Evolutionary conservation across 2,888 invertebrate species (phyloP).

Genomic region (Tetramorium bicarinatum): DNA sequence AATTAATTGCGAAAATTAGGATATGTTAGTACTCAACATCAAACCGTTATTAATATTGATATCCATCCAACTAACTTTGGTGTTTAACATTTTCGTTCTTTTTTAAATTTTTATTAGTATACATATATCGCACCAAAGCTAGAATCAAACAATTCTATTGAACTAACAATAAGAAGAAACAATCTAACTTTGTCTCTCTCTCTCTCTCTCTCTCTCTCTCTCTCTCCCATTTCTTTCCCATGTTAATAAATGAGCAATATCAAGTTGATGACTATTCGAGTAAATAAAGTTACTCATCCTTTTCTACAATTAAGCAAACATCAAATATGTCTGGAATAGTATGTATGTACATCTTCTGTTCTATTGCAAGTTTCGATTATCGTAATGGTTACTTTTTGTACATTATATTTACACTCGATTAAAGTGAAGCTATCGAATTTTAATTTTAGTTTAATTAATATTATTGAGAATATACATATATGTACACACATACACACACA

Average conservation of each 20-base stretch:
- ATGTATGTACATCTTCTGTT: conserved; percentile 69
- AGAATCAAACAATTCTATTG: conserved; percentile 56
- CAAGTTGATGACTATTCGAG: conserved; percentile 61
- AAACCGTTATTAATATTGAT: conserved; percentile 65
- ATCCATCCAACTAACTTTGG: conserved; percentile 72
- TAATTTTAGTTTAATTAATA: background rate
- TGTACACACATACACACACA: background rate
- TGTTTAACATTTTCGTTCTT: conserved; percentile 44
- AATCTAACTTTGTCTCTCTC: conserved; percentile 58
- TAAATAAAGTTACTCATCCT: conserved; percentile 36
- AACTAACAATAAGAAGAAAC: conserved; percentile 63
- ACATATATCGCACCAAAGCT: conserved; percentile 58
- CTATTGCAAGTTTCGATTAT: conserved; percentile 24
- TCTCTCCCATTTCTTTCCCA: background rate
- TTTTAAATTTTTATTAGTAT: background rate
- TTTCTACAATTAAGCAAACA: conserved; percentile 23
- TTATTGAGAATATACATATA: background rate
- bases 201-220: conserved; percentile 49
- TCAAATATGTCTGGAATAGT: conserved; percentile 45
- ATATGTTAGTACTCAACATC: conserved; percentile 72
- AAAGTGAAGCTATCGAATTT: conserved; percentile 19
- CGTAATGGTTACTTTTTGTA: conserved; percentile 60
- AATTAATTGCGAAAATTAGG: conserved; percentile 80
- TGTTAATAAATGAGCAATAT: conserved; percentile 69
- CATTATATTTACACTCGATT: conserved; percentile 67